These are phyloP conservation scores for Mastigias papua DNA, from an alignment of 30 jellyfish, hydroid and myxozoan species.

Conservation along the genomic window DNA sequence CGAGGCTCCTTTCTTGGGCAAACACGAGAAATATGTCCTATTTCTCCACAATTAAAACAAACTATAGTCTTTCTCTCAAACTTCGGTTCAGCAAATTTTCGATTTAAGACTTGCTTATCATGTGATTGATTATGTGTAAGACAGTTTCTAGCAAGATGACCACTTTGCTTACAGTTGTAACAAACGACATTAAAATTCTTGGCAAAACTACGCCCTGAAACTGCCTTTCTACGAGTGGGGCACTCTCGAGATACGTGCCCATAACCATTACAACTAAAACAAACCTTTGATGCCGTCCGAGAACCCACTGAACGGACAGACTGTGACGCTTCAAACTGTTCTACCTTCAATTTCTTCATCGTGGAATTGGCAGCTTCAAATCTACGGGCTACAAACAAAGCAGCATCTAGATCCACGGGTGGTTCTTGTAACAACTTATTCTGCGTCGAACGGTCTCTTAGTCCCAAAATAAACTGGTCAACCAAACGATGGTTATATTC, in stretches of 20 bases:
- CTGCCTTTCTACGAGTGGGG: not conserved
- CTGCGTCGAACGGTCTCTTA: too few species aligned
- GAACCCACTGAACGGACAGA: not conserved
- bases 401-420: slow-evolving; percentile 25
- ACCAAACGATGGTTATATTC: too few species aligned
- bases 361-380: slow-evolving; percentile 40
- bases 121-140: not conserved
- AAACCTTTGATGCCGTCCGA: not conserved
- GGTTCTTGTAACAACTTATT: too few species aligned
- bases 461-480: too few species aligned
- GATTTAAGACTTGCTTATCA: not conserved
- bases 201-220: not conserved
- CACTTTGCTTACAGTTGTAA: slow-evolving; percentile 9
- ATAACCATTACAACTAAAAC: slow-evolving; percentile 26
- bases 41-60: slow-evolving; percentile 7
- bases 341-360: not conserved
- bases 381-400: slow-evolving; percentile 38
- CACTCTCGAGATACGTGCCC: slow-evolving; percentile 11
- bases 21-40: slow-evolving; percentile 4
- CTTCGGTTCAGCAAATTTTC: not conserved
- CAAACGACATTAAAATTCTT: not conserved
- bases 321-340: not conserved
- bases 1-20: not conserved
- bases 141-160: slow-evolving; percentile 38
- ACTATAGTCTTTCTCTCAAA: not conserved